Evolutionary conservation across 2,888 invertebrate species (phyloP).

Genomic region (Leptinotarsa peninsularis): DNA sequence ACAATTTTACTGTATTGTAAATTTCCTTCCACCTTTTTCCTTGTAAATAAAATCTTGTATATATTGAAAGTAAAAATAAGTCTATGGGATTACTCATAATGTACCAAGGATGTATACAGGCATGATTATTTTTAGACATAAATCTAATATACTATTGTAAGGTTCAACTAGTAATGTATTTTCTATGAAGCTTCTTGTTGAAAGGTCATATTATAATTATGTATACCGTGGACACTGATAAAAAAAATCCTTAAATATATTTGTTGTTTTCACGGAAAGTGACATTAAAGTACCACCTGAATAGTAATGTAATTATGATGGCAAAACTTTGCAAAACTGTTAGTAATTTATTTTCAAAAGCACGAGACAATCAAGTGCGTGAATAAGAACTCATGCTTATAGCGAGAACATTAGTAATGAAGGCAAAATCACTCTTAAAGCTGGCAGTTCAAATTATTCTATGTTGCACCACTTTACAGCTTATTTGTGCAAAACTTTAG

Average conservation of each 20-base stretch:
- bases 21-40: conserved; percentile 23
- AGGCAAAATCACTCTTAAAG: conserved; percentile 46
- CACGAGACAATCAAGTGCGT: conserved; percentile 67
- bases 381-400: conserved; percentile 59
- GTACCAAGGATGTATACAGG: conserved; percentile 63
- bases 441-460: conserved; percentile 44
- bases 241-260: conserved; percentile 3
- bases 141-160: conserved; percentile 35
- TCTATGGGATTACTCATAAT: conserved; percentile 49
- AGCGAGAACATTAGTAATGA: conserved; percentile 50
- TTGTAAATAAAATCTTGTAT: conserved; percentile 38
- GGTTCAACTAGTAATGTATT: conserved; percentile 51
- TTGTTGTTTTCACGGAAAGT: conserved; percentile 17
- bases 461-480: conserved; percentile 47
- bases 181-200: conserved; percentile 55
- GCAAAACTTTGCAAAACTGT: conserved; percentile 30
- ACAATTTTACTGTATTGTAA: conserved; percentile 27
- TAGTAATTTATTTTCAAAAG: conserved; percentile 52
- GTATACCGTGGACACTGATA: conserved; percentile 16
- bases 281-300: conserved; percentile 4
- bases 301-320: conserved; percentile 12
- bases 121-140: conserved; percentile 63
- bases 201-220: conserved; percentile 16
- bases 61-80: conserved; percentile 30
- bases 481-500: conserved; percentile 46